These are phyloP conservation scores for Flexamia atlantica DNA, from an alignment of 2,888 invertebrate genomes.

Conservation along the genomic window DNA sequence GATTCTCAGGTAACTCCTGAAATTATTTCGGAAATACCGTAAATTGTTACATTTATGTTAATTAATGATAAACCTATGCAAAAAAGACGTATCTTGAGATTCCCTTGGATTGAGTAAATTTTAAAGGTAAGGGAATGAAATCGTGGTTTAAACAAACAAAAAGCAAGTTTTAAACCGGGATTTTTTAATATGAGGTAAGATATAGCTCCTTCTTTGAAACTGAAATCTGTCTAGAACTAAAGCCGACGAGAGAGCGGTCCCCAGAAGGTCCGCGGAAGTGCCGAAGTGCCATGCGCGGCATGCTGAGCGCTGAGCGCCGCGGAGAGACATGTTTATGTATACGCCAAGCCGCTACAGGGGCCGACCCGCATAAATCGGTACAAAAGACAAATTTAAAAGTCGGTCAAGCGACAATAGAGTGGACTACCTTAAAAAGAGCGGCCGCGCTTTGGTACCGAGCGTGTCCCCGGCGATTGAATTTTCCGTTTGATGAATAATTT, in stretches of 20 bases:
- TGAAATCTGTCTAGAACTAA: neutral
- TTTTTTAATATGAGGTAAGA: too few species aligned
- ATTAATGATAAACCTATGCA: too few species aligned
- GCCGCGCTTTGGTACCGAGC: neutral
- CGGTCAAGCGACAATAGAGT: conserved; percentile 51
- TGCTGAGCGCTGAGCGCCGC: neutral
- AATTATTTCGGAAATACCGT: too few species aligned
- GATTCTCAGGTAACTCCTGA: too few species aligned
- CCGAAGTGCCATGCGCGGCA: conserved; percentile 2
- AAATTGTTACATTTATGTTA: too few species aligned
- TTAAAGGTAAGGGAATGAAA: too few species aligned
- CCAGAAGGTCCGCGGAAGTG: neutral
- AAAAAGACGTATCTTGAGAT: too few species aligned
- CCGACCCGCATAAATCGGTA: conserved; percentile 53
- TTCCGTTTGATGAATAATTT: conserved; percentile 55
- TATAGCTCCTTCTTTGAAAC: too few species aligned
- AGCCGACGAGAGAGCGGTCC: neutral
- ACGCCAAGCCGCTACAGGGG: neutral
- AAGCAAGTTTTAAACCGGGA: too few species aligned
- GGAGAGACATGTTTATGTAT: conserved; percentile 12
- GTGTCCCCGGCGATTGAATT: conserved; percentile 44
- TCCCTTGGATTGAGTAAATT: too few species aligned
- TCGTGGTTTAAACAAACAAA: too few species aligned
- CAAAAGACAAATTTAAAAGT: conserved; percentile 58
- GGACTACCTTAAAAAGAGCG: conserved; percentile 41